phyloP scores from a whole-genome alignment of 2,888 invertebrate genomes.

The Drosophila pseudotakahashii region DNA sequence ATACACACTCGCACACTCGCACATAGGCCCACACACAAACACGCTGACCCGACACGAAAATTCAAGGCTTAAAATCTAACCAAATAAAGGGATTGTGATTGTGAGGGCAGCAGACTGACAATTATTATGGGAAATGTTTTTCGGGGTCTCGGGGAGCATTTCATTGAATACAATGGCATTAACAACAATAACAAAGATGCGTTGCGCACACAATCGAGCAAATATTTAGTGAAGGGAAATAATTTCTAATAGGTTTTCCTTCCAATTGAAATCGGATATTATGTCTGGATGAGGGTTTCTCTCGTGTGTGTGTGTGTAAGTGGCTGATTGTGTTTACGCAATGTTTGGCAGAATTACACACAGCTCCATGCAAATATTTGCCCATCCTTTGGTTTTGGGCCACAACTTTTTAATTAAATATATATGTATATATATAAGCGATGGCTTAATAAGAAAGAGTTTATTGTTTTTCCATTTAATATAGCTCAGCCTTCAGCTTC shows the following conservation, averaged over 20 bases:
- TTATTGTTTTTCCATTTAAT: slow-evolving; percentile 37
- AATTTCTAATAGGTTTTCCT: slow-evolving; percentile 74
- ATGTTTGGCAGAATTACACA: slow-evolving; percentile 53
- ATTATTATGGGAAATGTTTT: slow-evolving; percentile 47
- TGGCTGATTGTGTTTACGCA: slow-evolving; percentile 39
- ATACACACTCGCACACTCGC: slow-evolving; percentile 15
- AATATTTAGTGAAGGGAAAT: slow-evolving; percentile 73
- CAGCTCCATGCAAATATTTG: slow-evolving; percentile 42
- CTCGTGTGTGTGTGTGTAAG: slow-evolving; percentile 11
- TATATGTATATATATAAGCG: slow-evolving; percentile 36
- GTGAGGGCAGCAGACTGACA: slow-evolving; percentile 28
- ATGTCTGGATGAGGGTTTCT: slow-evolving; percentile 37
- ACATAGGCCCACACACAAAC: slow-evolving; percentile 21
- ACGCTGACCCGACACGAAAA: slow-evolving; percentile 45
- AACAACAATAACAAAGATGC: slow-evolving; percentile 38
- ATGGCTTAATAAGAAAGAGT: slow-evolving; percentile 35
- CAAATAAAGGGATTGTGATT: slow-evolving; percentile 30
- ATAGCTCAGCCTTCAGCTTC: not conserved
- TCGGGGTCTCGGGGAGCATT: slow-evolving; percentile 26
- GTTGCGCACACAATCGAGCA: slow-evolving; percentile 48
- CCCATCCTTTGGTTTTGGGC: slow-evolving; percentile 27
- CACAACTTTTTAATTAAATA: slow-evolving; percentile 61
- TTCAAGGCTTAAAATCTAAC: slow-evolving; percentile 61
- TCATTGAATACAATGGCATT: slow-evolving; percentile 58
- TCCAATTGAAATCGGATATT: slow-evolving; percentile 68